These are phyloP conservation scores for Bubo bubo DNA, from an alignment of 2,113 vertebrate genomes.

Conservation along the genomic window DNA sequence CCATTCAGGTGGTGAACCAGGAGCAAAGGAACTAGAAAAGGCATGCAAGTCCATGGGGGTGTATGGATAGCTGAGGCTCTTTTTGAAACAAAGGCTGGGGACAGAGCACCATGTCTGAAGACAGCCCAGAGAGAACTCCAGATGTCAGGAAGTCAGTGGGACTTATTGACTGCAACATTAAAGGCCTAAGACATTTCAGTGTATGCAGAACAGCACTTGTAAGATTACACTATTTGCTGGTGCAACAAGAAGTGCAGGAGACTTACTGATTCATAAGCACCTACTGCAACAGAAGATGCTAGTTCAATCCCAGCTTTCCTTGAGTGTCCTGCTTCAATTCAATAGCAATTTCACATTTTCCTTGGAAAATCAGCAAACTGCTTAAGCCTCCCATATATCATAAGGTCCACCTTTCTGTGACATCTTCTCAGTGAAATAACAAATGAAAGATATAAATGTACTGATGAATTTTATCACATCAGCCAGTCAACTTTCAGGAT, in stretches of 20 bases:
- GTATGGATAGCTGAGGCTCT: no score
- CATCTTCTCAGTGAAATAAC: neutral
- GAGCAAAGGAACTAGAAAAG: neutral
- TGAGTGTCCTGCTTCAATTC: neutral
- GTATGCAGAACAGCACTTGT: neutral
- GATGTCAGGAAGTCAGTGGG: neutral
- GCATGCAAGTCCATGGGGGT: neutral
- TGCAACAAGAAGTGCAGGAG: neutral
- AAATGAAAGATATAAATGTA: neutral
- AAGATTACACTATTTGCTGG: neutral
- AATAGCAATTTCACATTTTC: neutral
- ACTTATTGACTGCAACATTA: neutral
- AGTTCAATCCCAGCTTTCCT: neutral
- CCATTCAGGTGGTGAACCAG: neutral
- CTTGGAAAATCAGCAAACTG: neutral
- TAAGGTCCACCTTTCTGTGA: neutral
- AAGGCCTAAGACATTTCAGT: neutral
- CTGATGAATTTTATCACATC: neutral
- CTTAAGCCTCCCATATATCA: neutral
- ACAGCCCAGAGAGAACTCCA: neutral
- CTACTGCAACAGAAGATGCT: neutral
- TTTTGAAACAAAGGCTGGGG: neutral
- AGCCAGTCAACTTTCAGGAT: neutral
- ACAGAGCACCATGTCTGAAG: neutral
- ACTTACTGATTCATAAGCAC: accelerated